These are phyloP conservation scores for Schizopygopsis pylzovi DNA, from an alignment of 2,797 vertebrate species.

Conservation along the genomic window DNA sequence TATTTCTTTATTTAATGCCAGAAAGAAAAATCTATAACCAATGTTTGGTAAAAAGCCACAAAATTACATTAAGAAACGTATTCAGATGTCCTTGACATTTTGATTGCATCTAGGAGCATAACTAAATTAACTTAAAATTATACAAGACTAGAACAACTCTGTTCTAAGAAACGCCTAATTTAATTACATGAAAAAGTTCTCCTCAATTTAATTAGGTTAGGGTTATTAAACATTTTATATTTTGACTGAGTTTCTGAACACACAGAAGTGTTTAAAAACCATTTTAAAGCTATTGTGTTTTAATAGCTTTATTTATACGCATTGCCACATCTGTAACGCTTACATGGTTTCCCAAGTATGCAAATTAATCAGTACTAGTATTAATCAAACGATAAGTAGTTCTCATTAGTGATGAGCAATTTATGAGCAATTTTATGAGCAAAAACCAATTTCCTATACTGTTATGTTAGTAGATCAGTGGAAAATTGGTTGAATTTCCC, in stretches of 20 bases:
- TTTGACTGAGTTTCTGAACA: background rate
- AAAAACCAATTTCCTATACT: conserved; percentile 12
- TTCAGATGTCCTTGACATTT: background rate
- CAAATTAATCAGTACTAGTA: conserved; percentile 3
- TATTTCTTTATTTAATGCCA: background rate
- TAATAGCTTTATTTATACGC: background rate
- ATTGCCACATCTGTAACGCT: background rate
- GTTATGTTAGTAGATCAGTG: conserved; percentile 19
- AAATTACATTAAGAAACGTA: background rate
- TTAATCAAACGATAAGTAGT: conserved; percentile 5
- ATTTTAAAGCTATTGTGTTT: background rate
- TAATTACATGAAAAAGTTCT: background rate
- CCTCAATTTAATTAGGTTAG: background rate
- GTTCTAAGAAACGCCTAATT: background rate
- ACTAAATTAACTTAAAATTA: background rate
- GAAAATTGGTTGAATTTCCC: background rate
- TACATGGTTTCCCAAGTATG: background rate
- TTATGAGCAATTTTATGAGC: background rate
- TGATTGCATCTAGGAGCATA: background rate
- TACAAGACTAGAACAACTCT: background rate
- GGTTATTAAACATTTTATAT: too few species aligned
- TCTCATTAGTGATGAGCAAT: background rate
- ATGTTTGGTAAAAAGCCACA: background rate
- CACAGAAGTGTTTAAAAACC: background rate
- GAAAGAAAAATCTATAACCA: background rate